Evolutionary conservation across 2,888 invertebrate genomes (phyloP).

Genomic region (Plebejus melissa): DNA sequence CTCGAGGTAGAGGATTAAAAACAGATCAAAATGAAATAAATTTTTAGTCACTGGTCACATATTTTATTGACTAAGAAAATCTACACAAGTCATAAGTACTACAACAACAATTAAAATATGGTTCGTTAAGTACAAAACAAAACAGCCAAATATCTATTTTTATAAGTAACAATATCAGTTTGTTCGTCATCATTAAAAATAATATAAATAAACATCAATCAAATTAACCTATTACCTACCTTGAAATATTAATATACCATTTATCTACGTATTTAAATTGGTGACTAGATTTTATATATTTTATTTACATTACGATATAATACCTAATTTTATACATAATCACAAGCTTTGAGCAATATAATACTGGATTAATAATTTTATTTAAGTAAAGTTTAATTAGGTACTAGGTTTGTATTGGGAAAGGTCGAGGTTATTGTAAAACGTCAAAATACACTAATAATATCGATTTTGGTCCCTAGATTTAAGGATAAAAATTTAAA

Average conservation of each 20-base stretch:
- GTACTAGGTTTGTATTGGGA: neutral
- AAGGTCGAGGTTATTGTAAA: neutral
- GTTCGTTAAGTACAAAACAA: neutral
- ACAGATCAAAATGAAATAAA: neutral
- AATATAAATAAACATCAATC: neutral
- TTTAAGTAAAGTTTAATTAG: neutral
- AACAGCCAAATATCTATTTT: slow-evolving; percentile 1
- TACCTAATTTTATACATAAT: slow-evolving; percentile 24
- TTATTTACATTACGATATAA: slow-evolving; percentile 20
- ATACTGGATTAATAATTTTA: slow-evolving; percentile 38
- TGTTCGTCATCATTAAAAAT: neutral
- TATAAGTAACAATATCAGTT: neutral
- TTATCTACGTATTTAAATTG: slow-evolving; percentile 24
- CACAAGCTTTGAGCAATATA: slow-evolving; percentile 43
- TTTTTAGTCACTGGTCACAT: neutral
- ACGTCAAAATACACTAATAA: neutral
- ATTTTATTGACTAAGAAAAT: neutral
- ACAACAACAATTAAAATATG: neutral
- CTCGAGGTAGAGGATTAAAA: neutral
- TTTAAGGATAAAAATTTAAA: too few relatives aligned
- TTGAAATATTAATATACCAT: neutral
- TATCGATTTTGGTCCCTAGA: slow-evolving; percentile 6
- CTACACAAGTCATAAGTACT: slow-evolving; percentile 2
- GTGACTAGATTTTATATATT: slow-evolving; percentile 33
- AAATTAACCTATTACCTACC: neutral